Conservation (phyloP, 2,888 invertebrate genomes). For the Myopa tessellatipennis region DNA sequence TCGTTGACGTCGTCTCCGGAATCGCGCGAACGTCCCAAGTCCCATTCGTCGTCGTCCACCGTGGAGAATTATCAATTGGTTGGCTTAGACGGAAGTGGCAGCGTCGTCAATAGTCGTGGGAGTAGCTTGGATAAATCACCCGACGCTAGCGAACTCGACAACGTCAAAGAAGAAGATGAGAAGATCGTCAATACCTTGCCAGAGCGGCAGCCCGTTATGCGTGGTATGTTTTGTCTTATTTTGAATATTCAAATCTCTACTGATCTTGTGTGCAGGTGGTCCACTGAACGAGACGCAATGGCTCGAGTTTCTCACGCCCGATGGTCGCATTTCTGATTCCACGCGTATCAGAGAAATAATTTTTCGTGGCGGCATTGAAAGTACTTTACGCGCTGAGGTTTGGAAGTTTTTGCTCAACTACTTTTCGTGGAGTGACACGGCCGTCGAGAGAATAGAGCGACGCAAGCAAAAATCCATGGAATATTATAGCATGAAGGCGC, state of each 20-base stretch:
- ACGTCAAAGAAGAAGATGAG: slow-evolving; percentile 59
- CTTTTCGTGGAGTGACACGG: slow-evolving; percentile 85
- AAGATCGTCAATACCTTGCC: slow-evolving; percentile 60
- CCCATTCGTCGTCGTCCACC: slow-evolving; percentile 49
- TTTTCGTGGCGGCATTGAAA: slow-evolving; percentile 90
- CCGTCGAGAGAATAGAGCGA: slow-evolving; percentile 76
- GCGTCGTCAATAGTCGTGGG: slow-evolving; percentile 55
- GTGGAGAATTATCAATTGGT: slow-evolving; percentile 64
- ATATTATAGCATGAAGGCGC: slow-evolving; percentile 95
- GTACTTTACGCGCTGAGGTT: slow-evolving; percentile 81
- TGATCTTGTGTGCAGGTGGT: slow-evolving; percentile 67
- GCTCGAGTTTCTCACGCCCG: slow-evolving; percentile 81
- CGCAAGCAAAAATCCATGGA: slow-evolving; percentile 82
- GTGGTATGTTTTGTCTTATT: slow-evolving; percentile 50
- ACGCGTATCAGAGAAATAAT: slow-evolving; percentile 85
- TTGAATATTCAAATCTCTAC: not conserved
- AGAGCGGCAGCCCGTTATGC: slow-evolving; percentile 57
- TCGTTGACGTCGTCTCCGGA: slow-evolving; percentile 36
- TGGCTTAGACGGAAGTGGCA: slow-evolving; percentile 55
- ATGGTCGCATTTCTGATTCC: slow-evolving; percentile 83
- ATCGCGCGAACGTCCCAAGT: slow-evolving; percentile 47
- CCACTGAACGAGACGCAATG: slow-evolving; percentile 84
- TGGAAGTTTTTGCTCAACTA: slow-evolving; percentile 96
- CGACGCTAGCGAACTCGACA: slow-evolving; percentile 72
- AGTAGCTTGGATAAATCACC: slow-evolving; percentile 69